Percentiles rank a stretch among this genome's conserved stretches.
Conservation (phyloP, 2,113 vertebrate genomes). For the Aptenodytes patagonicus region DNA sequence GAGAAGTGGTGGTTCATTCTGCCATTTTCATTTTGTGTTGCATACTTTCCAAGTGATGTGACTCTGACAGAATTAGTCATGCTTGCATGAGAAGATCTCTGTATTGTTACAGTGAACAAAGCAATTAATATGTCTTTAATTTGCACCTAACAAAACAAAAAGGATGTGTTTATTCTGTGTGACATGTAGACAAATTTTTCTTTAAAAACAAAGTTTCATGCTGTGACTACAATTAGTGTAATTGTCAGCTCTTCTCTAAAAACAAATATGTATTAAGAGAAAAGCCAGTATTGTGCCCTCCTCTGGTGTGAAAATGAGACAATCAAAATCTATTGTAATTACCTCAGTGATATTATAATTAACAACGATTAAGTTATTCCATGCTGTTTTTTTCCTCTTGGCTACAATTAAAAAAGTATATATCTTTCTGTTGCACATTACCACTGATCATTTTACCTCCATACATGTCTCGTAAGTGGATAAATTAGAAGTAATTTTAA, state of each 20-base stretch:
- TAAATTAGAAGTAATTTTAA: constrained; percentile 86
- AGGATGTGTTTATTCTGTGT: constrained; percentile 73
- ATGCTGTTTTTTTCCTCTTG: constrained; percentile 86
- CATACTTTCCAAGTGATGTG: neutral
- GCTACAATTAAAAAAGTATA: constrained; percentile 94
- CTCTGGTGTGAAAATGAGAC: constrained; percentile 91
- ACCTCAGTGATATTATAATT: constrained; percentile 97
- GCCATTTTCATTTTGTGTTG: neutral
- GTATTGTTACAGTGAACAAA: constrained; percentile 71
- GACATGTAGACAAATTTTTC: constrained; percentile 77
- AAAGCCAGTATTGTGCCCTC: constrained; percentile 83
- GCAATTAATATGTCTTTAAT: constrained; percentile 83
- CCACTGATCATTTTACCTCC: constrained; percentile 85
- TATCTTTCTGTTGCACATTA: constrained; percentile 89
- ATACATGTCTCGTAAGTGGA: constrained; percentile 81
- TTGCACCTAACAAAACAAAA: constrained; percentile 78
- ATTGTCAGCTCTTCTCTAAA: constrained; percentile 92
- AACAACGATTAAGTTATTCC: constrained; percentile 91
- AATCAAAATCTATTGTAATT: constrained; percentile 99
- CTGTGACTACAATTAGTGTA: constrained; percentile 91
- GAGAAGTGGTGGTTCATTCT: neutral
- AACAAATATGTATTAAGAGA: constrained; percentile 94
- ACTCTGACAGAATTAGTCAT: constrained; percentile 35
- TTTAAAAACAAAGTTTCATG: constrained; percentile 86
- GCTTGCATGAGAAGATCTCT: constrained; percentile 41